These are phyloP conservation scores for Metaphire vulgaris DNA, from an alignment of 1,140 invertebrate species.

Conservation along the genomic window DNA sequence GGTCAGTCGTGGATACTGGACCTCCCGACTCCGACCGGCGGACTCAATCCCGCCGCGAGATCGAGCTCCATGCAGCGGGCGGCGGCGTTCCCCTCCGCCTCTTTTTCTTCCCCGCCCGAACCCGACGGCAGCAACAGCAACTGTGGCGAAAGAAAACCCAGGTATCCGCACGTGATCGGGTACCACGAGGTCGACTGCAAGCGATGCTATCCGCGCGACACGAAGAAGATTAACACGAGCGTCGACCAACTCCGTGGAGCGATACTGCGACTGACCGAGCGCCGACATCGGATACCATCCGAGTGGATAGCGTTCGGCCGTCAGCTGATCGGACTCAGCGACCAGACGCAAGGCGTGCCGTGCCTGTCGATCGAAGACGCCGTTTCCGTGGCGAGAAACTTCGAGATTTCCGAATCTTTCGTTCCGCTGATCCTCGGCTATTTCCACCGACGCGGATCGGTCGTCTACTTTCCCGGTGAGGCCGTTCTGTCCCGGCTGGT, in stretches of 20 bases:
- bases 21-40: slow-evolving; percentile 11
- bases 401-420: slow-evolving; percentile 25
- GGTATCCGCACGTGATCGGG: slow-evolving; percentile 21
- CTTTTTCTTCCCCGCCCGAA: not conserved
- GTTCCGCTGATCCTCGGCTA: slow-evolving; percentile 26
- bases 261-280: slow-evolving; percentile 19
- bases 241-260: slow-evolving; percentile 25
- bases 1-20: slow-evolving; percentile 16
- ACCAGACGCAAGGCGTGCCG: slow-evolving; percentile 20
- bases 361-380: slow-evolving; percentile 28
- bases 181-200: slow-evolving; percentile 26
- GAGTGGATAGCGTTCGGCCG: slow-evolving; percentile 26
- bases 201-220: slow-evolving; percentile 15
- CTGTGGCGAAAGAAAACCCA: not conserved
- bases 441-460: slow-evolving; percentile 23
- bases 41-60: slow-evolving; percentile 17
- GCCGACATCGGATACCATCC: slow-evolving; percentile 12
- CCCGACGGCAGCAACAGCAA: not conserved
- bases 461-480: slow-evolving; percentile 9
- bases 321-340: slow-evolving; percentile 24
- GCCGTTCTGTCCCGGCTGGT: slow-evolving; percentile 6
- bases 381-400: slow-evolving; percentile 26
- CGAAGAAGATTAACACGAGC: slow-evolving; percentile 23
- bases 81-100: slow-evolving; percentile 14
- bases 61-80: slow-evolving; percentile 1